Evolutionary conservation across 2,113 vertebrate species (phyloP), one percentile per base, ranked within the genome.

Genomic region (Heterochromis multidens): DNA sequence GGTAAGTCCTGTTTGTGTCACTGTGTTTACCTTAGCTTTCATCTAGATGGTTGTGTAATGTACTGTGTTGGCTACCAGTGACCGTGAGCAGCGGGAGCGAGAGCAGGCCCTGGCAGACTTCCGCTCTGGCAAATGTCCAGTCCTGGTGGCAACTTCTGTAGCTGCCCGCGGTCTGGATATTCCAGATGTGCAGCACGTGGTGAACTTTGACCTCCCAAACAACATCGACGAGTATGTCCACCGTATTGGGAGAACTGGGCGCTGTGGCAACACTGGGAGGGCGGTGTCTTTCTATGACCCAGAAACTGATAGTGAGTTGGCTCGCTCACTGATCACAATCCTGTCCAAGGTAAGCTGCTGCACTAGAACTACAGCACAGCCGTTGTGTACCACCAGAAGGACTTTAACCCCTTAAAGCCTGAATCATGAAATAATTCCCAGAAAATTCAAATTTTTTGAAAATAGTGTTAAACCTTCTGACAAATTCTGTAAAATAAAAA

Each of bases 101-200:
- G 98, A 99, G 85, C 82, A 92, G 83, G 98, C 98, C 1, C 96
- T 99, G 82, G 65, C 31, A 4, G 96, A 98, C 86, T 99, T 99
- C 91, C 97, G 97, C 79, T 95, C 93, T 3, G 98, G 97, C 21
- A 97, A 93, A 58, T 98, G 97, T 76, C 96, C 96, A 0, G 96
- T 99, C 62, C 96, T 99, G 37, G 97, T 99, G 77, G 98, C 98
- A 21, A 99, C 98, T 1, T 98, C 99, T 0, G 98, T 99, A 2
- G 99, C 98, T 40, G 97, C 98, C 72, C 96, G 99, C 33, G 98
- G 98, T 2, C 92, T 99, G 83, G 98, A 99, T 84, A 99, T 99
- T 61, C 97, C 98, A 88, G 97, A 98, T 0, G 98, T 99, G 61
- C 97, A 99, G 77, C 97, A 98, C 3, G 97, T 99, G 77, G 97